phyloP scores from a whole-genome alignment of 2,888 invertebrate genomes.

The Zaprionus bogoriensis region DNA sequence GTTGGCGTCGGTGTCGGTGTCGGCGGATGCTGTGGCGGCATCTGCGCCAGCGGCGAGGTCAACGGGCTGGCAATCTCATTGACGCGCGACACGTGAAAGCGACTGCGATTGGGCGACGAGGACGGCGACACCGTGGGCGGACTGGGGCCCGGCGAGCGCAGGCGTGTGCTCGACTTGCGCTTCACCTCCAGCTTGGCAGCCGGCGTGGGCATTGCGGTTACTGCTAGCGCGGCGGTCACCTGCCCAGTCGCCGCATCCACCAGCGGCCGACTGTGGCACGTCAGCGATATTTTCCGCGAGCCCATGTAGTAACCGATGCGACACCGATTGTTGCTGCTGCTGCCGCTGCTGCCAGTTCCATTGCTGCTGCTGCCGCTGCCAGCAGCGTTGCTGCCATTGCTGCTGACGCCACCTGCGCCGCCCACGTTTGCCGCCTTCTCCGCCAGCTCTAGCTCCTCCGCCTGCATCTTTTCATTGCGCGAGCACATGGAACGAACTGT shows the following conservation, averaged over 20 bases:
- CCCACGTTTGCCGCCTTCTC: slow-evolving; percentile 63
- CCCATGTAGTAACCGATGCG: slow-evolving; percentile 81
- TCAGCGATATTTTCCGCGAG: slow-evolving; percentile 88
- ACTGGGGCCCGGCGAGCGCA: slow-evolving; percentile 87
- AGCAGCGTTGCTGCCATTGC: slow-evolving; percentile 18
- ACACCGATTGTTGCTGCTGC: slow-evolving; percentile 49
- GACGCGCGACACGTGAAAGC: slow-evolving; percentile 83
- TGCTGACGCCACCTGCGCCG: slow-evolving; percentile 33
- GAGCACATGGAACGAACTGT: slow-evolving; percentile 86
- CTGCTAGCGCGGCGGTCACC: slow-evolving; percentile 49
- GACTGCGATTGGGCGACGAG: slow-evolving; percentile 86
- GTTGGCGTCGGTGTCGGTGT: no score
- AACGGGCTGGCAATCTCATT: slow-evolving; percentile 76
- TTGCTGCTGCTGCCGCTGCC: slow-evolving; percentile 25
- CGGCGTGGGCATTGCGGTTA: slow-evolving; percentile 66
- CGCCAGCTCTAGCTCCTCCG: slow-evolving; percentile 63
- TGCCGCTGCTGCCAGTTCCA: slow-evolving; percentile 3
- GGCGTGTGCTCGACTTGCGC: slow-evolving; percentile 83
- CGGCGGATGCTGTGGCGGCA: slow-evolving; percentile 64
- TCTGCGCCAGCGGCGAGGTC: slow-evolving; percentile 75
- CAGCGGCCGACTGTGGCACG: slow-evolving; percentile 85
- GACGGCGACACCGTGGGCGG: slow-evolving; percentile 87
- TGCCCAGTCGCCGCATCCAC: slow-evolving; percentile 82
- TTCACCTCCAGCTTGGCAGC: slow-evolving; percentile 80
- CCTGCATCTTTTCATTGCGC: slow-evolving; percentile 84